Base-by-base conservation (phyloP, 2,888 invertebrate genomes). In the Tanypteryx hageni region DNA sequence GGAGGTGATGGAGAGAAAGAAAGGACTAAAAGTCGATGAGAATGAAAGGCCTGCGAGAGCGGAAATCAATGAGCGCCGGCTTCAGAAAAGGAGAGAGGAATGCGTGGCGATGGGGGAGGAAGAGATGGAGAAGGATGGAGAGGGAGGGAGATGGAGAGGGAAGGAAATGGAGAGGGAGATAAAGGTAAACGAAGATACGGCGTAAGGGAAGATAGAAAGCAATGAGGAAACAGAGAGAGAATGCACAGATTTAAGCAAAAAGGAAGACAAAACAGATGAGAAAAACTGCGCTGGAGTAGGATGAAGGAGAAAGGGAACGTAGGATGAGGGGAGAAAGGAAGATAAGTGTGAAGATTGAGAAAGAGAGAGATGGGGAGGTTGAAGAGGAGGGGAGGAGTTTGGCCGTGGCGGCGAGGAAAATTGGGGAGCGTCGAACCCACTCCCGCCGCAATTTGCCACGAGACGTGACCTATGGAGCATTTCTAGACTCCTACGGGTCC, bases 351-450 rank as follows among this genome's bases (percentile, higher is more conserved):
- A 76, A 18, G 22, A 22, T 22, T n/a, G 76, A 22, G 22, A 22
- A 14, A 16, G 22, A 61, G 18, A 61, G 27, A 18, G 31, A 11
- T 27, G 64, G 27, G 22, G n/a, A 76, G 44, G 10, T 31, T 11
- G 16, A 56, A 18, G 16, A 44, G 16, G 83, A 13, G 0, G 14
- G n/a, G 27, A 76, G n/a, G 27, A 27, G 18, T 8, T 44, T 31
- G 89, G 16, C 31, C 31, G 59, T 18, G n/a, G 57, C 27, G 59
- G 56, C 31, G 44, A 89, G 59, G 56, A 44, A 44, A 89, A 64
- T 89, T 89, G 89, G 89, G 61, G 89, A 89, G 89, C 89, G 64
- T 89, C 89, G 89, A 89, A 89, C 68, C 61, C 59, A 86, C 86
- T 86, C 85, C 86, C 61, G 61, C 61, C 59, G 89, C 89, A 89